These are phyloP conservation scores for Halcyon smyrnensis DNA, from an alignment of 2,797 vertebrate genomes.

Conservation along the genomic window DNA sequence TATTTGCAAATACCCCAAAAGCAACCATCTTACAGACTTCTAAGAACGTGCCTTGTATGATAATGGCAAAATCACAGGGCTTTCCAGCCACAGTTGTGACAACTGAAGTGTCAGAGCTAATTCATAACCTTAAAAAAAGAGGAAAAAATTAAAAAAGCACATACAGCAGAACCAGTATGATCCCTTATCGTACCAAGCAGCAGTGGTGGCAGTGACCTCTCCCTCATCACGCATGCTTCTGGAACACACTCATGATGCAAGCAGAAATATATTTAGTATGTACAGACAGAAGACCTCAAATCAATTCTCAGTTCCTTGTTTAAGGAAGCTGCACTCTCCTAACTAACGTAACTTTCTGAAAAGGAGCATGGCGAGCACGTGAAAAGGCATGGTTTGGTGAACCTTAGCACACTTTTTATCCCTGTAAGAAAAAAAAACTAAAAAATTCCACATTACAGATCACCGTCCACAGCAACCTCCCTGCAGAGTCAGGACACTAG, in stretches of 20 bases:
- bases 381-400: background rate
- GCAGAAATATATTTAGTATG: conserved; percentile 55
- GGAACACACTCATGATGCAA: background rate
- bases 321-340: background rate
- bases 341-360: rapidly evolving
- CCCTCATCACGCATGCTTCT: background rate
- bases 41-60: background rate
- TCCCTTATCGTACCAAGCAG: background rate
- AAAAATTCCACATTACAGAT: background rate
- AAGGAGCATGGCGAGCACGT: background rate
- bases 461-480: background rate
- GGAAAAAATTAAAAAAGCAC: background rate
- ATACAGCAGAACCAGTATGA: background rate
- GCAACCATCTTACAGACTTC: background rate
- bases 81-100: background rate
- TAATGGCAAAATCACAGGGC: background rate
- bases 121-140: background rate
- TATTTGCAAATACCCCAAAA: background rate
- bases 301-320: conserved; percentile 44
- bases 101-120: background rate
- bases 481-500: background rate
- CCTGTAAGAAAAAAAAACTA: background rate
- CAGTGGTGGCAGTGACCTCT: background rate
- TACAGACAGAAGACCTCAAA: conserved; percentile 53
- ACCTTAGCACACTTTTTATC: background rate